Evolutionary conservation across 2,797 vertebrate species (phyloP), one percentile per base, ranked within the genome.

Genomic region (Gymnothorax reevesii): DNA sequence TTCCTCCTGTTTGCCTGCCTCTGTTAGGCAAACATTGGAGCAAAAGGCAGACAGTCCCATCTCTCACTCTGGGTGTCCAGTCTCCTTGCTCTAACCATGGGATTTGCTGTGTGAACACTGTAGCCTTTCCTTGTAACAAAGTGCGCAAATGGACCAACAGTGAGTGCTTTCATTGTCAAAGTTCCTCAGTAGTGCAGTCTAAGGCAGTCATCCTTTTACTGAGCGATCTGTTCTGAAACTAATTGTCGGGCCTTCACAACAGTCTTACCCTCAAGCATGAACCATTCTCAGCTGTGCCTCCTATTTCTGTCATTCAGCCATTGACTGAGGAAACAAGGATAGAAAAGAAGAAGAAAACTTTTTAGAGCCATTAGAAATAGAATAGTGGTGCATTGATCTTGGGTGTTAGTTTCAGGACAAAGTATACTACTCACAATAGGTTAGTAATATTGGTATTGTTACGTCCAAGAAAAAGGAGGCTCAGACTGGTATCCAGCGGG

Each of bases 21-120:
- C 57, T 59, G n/a, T 59, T 83, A 33, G 55, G 59, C 55, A 82
- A 83, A 83, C 82, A 83, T 22, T n/a, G n/a, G 57, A 33, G 57
- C 57, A 27, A 60, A 60, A n/a, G 55, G 10, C 15, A 83, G 82
- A 55, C 25, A 57, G 55, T 15, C 25, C 52, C 55, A 22, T 57
- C 80, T 27, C 80, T 33, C n/a, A 25, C 25, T 57, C n/a, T 83
- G 57, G 82, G 57, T 27, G 25, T 83, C 10, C 82, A 83, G 25
- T 59, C 25, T 25, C 15, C 82, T 10, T 7, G 13, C 8, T 0
- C 25, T 27, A 60, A 83, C 12, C 12, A 83, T 60, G 77, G 77
- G 54, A 52, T 80, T 20, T 80, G 52, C 27, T 8, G 52, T 12
- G 17, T n/a, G 52, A 52, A 80, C 55, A 15, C 77, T 79, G 42